phyloP scores from a whole-genome alignment of 2,113 vertebrate genomes.

The Odontesthes bonariensis region DNA sequence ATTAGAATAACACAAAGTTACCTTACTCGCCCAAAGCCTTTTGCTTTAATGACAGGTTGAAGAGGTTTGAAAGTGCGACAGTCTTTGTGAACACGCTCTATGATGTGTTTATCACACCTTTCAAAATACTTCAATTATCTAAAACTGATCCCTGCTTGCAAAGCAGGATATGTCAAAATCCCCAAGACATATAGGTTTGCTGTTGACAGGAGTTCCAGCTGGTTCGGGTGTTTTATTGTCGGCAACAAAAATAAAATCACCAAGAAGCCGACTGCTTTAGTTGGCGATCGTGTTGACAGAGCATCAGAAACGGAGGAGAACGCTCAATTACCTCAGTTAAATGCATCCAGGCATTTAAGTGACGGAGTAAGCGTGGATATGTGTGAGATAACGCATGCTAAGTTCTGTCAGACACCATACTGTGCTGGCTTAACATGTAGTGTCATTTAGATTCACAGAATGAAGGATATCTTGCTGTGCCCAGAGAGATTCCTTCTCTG shows the following conservation, averaged over 20 bases:
- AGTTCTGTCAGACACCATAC: conserved; percentile 55
- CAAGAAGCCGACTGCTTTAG: conserved; percentile 1
- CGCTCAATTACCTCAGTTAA: conserved; percentile 42
- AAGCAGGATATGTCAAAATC: conserved; percentile 3
- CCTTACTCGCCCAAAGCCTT: conserved; percentile 63
- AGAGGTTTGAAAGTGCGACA: conserved; percentile 56
- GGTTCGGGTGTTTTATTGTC: neutral
- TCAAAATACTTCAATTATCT: conserved; percentile 17
- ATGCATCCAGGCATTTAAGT: conserved; percentile 28
- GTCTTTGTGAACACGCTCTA: conserved; percentile 60
- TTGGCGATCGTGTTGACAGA: conserved; percentile 21
- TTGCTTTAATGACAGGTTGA: conserved; percentile 33
- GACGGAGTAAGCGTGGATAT: conserved; percentile 34
- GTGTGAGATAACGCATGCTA: conserved; percentile 41
- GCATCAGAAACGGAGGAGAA: conserved; percentile 13
- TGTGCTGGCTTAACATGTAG: conserved; percentile 50
- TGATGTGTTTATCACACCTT: conserved; percentile 57
- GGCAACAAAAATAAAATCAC: conserved; percentile 9
- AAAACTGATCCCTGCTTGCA: neutral
- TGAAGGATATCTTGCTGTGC: conserved; percentile 56
- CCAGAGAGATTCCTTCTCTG: conserved; percentile 27
- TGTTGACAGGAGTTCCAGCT: conserved; percentile 7
- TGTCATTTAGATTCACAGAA: conserved; percentile 65
- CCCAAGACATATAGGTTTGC: neutral
- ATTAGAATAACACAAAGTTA: conserved; percentile 74